These are phyloP conservation scores for Corythornis vintsioides DNA, from an alignment of 2,113 vertebrate genomes.

Conservation along the genomic window DNA sequence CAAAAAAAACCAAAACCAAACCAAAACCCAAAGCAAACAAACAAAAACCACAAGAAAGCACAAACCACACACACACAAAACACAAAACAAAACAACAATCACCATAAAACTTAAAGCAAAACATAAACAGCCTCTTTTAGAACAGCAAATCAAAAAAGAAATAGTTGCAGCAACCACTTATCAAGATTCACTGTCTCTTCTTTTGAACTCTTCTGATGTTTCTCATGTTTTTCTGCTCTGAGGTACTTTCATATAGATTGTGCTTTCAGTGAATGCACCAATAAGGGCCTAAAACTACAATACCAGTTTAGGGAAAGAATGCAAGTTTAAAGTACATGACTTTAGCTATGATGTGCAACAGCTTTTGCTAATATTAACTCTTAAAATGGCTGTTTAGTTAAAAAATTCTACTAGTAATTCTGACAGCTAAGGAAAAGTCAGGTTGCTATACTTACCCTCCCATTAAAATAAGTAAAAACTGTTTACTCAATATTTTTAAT, in stretches of 20 bases:
- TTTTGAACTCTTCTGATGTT: neutral
- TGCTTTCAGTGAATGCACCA: neutral
- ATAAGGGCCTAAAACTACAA: neutral
- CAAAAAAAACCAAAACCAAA: no score
- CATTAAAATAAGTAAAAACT: neutral
- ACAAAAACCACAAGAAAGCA: no score
- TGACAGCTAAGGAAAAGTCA: neutral
- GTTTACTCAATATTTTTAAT: neutral
- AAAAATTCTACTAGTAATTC: neutral
- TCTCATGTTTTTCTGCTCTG: neutral
- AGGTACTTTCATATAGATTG: neutral
- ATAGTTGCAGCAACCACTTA: neutral
- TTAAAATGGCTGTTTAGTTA: neutral
- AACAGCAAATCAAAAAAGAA: neutral
- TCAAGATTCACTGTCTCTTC: neutral
- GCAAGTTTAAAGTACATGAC: neutral
- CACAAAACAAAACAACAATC: no score
- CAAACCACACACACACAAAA: no score
- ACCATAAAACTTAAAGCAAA: no score
- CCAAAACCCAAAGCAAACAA: no score
- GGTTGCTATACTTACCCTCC: neutral
- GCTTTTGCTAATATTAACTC: neutral
- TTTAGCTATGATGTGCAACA: neutral
- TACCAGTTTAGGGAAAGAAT: neutral
- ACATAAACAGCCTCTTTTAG: neutral